phyloP scores from a whole-genome alignment of 1,140 invertebrate genomes.

The Zophobas morio region DNA sequence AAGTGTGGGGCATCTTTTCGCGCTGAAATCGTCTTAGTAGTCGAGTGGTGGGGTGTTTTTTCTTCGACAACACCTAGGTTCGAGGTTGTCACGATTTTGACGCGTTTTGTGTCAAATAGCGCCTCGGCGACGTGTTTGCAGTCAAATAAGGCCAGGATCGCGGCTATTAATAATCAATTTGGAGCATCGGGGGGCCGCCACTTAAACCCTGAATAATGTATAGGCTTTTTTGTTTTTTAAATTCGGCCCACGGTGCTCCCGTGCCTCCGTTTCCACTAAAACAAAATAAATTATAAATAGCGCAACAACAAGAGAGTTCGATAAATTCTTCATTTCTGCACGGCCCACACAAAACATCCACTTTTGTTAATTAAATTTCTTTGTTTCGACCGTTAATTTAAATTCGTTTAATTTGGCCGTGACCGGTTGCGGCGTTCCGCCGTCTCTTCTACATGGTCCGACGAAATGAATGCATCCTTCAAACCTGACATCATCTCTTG shows the following conservation, averaged over 20 bases:
- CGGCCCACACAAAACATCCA: slow-evolving; percentile 41
- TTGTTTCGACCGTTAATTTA: slow-evolving; percentile 41
- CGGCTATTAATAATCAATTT: no score
- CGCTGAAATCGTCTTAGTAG: no score
- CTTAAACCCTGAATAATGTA: no score
- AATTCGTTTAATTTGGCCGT: slow-evolving; percentile 42
- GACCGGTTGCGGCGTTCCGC: slow-evolving; percentile 22
- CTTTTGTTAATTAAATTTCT: slow-evolving; percentile 43
- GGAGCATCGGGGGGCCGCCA: no score
- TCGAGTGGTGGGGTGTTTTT: no score
- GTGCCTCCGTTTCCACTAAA: slow-evolving; percentile 9
- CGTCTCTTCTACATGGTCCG: neutral
- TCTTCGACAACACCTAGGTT: no score
- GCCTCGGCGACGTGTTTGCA: no score
- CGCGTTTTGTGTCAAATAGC: no score
- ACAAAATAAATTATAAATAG: slow-evolving; percentile 39
- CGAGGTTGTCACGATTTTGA: no score
- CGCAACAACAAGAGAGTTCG: slow-evolving; percentile 18
- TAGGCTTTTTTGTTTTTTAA: no score
- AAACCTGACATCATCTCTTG: slow-evolving; percentile 38
- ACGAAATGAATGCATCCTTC: slow-evolving; percentile 38
- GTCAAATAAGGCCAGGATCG: no score
- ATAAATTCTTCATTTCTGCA: slow-evolving; percentile 40
- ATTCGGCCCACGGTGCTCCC: neutral
- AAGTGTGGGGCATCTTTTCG: no score